Base-by-base conservation (phyloP, 2,888 invertebrate species). In the Tipula confusa region DNA sequence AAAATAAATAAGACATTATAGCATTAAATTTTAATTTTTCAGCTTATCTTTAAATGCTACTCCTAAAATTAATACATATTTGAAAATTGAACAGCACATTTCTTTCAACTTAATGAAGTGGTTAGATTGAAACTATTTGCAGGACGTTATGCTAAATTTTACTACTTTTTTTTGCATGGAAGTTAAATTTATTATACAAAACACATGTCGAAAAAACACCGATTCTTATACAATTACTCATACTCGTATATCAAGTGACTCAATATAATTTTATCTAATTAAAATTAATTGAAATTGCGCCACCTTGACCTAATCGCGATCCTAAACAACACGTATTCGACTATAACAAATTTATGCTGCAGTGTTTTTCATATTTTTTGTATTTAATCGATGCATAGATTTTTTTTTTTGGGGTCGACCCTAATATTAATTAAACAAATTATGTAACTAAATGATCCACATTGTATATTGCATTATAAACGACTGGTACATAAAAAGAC, bases 281-380 rank as follows among this genome's bases (percentile, higher is more conserved):
- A 64, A 64, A 64, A 24, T 64, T 24, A 64, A 64, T 64, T 64
- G 64, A 24, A 64, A 64, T 64, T 64, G 64, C 64, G 9, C 11
- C 64, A 64, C 64, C 64, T 64, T 64, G 64, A 64, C 64, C 64
- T 18, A 64, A 24, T 64, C 64, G 24, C 64, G 64, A 64, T 64
- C 64, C 13, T 43, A 15, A n/a, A n/a, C 13, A 43, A 43, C 43
- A 43, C 15, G 18, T 43, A 43, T 15, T 18, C 64, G 9, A 24
- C 24, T 18, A 24, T 11, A n/a, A 3, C 13, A 13, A 24, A 24
- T 24, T 64, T 64, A 9, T 64, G 33, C 33, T 33, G 2, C 11
- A 3, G 33, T 9, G 64, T 43, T 64, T 9, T 24, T 24, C 24
- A 64, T 64, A 24, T 24, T 18, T 15, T 48, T 1, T 64, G 18